phyloP scores from a whole-genome alignment of 2,888 invertebrate genomes.

The Schrankia costaestrigalis region DNA sequence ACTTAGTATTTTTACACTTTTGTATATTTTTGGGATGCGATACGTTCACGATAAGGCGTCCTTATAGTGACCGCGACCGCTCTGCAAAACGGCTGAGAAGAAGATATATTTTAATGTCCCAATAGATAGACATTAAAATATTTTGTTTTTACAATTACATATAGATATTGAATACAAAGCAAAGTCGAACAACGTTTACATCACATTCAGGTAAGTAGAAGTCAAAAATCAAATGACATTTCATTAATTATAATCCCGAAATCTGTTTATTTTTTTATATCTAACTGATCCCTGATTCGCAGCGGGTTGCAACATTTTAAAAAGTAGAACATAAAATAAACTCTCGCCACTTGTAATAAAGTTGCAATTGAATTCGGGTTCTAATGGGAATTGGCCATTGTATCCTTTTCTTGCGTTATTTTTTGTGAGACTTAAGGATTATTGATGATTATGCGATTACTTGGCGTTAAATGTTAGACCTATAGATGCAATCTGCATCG shows the following conservation, averaged over 20 bases:
- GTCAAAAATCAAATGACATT: slow-evolving; percentile 54
- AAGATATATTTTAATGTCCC: too few relatives aligned
- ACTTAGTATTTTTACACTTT: too few relatives aligned
- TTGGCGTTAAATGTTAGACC: slow-evolving; percentile 44
- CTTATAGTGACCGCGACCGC: too few relatives aligned
- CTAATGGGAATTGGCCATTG: slow-evolving; percentile 28
- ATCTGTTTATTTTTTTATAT: slow-evolving; percentile 49
- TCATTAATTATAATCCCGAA: slow-evolving; percentile 68
- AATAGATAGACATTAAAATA: too few relatives aligned
- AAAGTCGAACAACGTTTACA: too few relatives aligned
- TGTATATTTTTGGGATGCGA: too few relatives aligned
- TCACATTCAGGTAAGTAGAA: slow-evolving; percentile 43
- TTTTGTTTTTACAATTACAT: too few relatives aligned
- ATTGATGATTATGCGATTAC: slow-evolving; percentile 75
- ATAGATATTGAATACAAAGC: too few relatives aligned
- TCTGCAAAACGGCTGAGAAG: too few relatives aligned
- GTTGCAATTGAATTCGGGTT: slow-evolving; percentile 11
- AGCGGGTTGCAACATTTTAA: slow-evolving; percentile 49
- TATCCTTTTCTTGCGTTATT: slow-evolving; percentile 45
- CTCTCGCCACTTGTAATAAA: not conserved
- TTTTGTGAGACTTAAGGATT: slow-evolving; percentile 64
- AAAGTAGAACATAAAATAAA: not conserved
- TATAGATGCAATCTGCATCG: slow-evolving; percentile 20
- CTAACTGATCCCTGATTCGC: slow-evolving; percentile 54
- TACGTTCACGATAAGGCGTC: too few relatives aligned